Evolutionary conservation across 2,797 vertebrate species (phyloP), one percentile per base, ranked within the genome.

Genomic region (Neosilurus hyrtlii): DNA sequence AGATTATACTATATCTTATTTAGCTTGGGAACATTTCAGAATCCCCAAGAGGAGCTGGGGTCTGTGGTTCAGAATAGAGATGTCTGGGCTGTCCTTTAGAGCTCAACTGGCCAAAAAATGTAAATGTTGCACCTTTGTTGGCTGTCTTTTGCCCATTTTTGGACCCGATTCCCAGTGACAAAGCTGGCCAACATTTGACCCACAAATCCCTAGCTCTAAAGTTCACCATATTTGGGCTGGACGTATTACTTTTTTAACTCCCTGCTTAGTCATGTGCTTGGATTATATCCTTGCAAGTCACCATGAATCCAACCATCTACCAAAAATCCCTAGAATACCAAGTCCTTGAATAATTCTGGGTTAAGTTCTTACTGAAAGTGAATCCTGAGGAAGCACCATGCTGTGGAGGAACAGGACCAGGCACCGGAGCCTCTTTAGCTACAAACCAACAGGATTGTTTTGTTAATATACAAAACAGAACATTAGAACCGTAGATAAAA

Each of bases 321-420:
- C 2, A 75, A 59, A 59, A 59, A 57, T 22, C 35, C 8, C 54
- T 35, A 57, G 5, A 74, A 35, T 56, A 18, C 20, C 20, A 75
- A 22, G 54, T 59, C 22, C 18, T 75, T 4, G 3, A 24, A 77
- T 62, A 51, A 24, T 18, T 56, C 52, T 73, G 12, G 5, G 10
- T 62, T 78, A 52, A 24, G 56, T 63, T 14, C 88, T 56, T 91
- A 95, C 94, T 91, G 30, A 93, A 90, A 89, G 83, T 91, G 81
- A 94, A 93, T 35, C 85, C 49, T 14, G 89, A 87, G 18, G 86
- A 51, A 8, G 86, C 43, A 3, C 82, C 80, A 0, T 89, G 51
- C 0, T 88, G 15, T 61, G 92, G 37, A 37, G 87, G 52, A 4
- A 83, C 24, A 0, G 86, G 80, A 68, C 86, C 63, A 0, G 87